These are phyloP conservation scores for Aquatica leii DNA, from an alignment of 2,888 invertebrate species.

Conservation along the genomic window DNA sequence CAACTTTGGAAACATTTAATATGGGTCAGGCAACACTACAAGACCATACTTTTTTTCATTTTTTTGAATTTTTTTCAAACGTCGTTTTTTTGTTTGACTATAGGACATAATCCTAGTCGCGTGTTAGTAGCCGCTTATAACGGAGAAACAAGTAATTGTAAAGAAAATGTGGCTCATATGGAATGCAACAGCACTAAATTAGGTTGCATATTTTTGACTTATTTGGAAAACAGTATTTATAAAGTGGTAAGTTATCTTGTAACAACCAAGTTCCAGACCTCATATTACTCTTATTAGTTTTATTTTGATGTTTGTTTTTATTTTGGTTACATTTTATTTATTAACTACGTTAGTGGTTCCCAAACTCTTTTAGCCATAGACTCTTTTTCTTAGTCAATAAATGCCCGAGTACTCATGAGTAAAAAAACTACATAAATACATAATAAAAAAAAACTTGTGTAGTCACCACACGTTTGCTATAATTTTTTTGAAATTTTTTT, in stretches of 20 bases:
- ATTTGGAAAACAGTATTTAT: conserved; percentile 71
- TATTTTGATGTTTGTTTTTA: too few species aligned
- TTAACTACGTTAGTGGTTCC: too few species aligned
- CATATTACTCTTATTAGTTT: too few species aligned
- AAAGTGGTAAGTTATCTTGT: conserved; percentile 66
- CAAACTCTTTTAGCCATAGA: too few species aligned
- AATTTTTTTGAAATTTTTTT: too few species aligned
- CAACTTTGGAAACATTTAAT: conserved; percentile 88
- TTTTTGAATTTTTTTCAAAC: conserved; percentile 86
- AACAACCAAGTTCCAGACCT: not conserved
- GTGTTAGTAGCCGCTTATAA: conserved; percentile 83
- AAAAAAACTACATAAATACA: too few species aligned
- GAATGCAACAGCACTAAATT: conserved; percentile 71
- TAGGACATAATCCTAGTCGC: conserved; percentile 83
- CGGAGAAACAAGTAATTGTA: conserved; percentile 70
- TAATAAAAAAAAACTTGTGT: too few species aligned
- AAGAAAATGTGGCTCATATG: conserved; percentile 35
- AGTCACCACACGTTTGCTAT: too few species aligned
- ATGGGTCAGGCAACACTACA: conserved; percentile 86
- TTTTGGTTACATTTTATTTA: too few species aligned
- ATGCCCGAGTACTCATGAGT: too few species aligned
- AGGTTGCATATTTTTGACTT: conserved; percentile 81
- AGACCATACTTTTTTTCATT: conserved; percentile 83
- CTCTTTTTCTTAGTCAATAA: too few species aligned
- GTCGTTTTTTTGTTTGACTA: conserved; percentile 85